Evolutionary conservation across 2,797 vertebrate species (phyloP), one percentile per base, ranked within the genome.

Genomic region (Cygnus olor): DNA sequence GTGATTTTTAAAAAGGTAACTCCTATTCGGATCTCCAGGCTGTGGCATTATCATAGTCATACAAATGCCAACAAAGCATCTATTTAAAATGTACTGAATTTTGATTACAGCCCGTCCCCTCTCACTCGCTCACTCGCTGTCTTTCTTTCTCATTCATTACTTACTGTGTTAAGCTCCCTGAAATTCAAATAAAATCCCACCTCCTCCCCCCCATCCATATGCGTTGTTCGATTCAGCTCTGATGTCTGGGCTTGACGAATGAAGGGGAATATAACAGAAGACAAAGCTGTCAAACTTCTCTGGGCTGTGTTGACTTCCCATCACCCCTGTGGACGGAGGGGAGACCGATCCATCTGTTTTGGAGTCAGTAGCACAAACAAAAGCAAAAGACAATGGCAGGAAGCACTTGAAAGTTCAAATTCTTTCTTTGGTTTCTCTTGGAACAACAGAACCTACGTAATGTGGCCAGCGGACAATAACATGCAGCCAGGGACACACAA

Each of bases 391-490:
- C 97, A 97, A 97, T 97, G 85, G 88, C 78, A 97, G 97, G 97
- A 98, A 98, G 95, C 96, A 96, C 95, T 97, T 96, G 94, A 96
- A 97, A 96, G 89, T 93, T 96, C 95, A 95, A 93, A 97, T 97
- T 97, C 95, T 94, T 97, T 76, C 94, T 89, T 89, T 87, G 95
- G 94, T 94, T 96, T 95, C 91, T 95, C 89, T 86, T 93, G 91
- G 88, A 96, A 95, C 82, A 94, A 89, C 76, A 53, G 80, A 76
- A 92, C 45, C 91, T 80, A 91, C 38, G 88, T 93, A 94, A 96
- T 71, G 85, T 0, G 3, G 89, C 78, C 0, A 1, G 81, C 1
- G 3, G 95, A 96, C 93, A 97, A 94, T 88, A 92, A 92, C 5
- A 18, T 0, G 0, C 68, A 69, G 92, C 81, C 90, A 68, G 80